Base-by-base conservation (phyloP, 2,888 invertebrate genomes). In the Epirrhoe alternata region DNA sequence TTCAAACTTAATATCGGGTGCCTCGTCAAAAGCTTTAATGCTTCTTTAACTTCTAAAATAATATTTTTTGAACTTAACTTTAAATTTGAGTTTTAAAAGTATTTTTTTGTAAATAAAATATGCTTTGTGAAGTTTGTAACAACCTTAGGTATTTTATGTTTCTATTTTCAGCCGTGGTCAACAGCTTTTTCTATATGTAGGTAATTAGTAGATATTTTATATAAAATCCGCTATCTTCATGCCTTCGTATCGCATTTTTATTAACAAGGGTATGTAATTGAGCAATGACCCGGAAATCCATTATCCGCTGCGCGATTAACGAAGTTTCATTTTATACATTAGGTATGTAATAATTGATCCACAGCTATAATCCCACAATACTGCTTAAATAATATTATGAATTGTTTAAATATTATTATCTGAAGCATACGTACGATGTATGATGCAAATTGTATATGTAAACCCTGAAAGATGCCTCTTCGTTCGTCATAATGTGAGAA, bases 271-370 rank as follows among this genome's bases (percentile, higher is more conserved):
- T 78, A 79, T 74, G 75, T 77, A 80, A 81, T 78, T 76, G 80
- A 58, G 75, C 77, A 75, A 71, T 80, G 79, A 83, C 75, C 81
- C 78, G 79, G 78, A 80, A 82, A 83, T 74, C 80, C 75, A 83
- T 83, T 86, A 82, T 74, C 68, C 71, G 71, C 60, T 63, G 74
- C 72, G 72, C 75, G 70, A 74, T 77, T 71, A 75, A 71, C 75
- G 75, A 72, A 77, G 75, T 76, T 76, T 74, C 77, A 78, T 79
- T 79, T 80, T 75, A 66, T 70, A 66, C 75, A 69, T 77, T 76
- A 81, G 76, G 77, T 78, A 75, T 74, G 38, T 42, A 31, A 47
- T 47, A 0, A 31, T 56, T 24, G 42, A 6, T 42, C n/a, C 35
- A 45, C 24, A 33, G 12, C 49, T 61, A 71, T 70, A 73, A n/a